Base-by-base conservation (phyloP, 2,797 vertebrate genomes). In the Tragopan temminckii region DNA sequence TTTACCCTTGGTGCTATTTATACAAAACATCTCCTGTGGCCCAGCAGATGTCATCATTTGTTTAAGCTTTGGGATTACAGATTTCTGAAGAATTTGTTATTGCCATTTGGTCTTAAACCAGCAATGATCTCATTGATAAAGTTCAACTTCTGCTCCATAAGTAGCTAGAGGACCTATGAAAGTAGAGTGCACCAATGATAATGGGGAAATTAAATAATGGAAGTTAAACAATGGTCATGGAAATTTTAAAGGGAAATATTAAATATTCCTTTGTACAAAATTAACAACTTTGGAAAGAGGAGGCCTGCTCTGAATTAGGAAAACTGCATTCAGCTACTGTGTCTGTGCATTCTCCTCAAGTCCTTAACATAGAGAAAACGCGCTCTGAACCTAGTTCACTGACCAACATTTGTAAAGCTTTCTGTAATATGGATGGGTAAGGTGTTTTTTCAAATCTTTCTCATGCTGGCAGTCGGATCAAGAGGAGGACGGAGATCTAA, bases 381-480 rank as follows among this genome's bases (percentile, higher is more conserved):
- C 42, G 13, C 55, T n/a, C 42, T 80, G 64, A 80, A 70, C 33
- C 20, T 79, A 61, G 61, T 45, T 45, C 58, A 87, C 79, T 81
- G 61, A 27, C 25, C 64, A 13, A 43, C 48, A 82, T 91, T 70
- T 77, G 29, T 70, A 24, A 84, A 53, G 36, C 59, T 43, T 81
- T 68, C 13, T 7, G 70, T 94, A 31, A 9, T 94, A 45, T 31
- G 16, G 80, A 82, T 84, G 95, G 88, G 87, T 98, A 97, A 98
- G 95, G 91, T 96, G 88, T 97, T 96, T 98, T 94, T 97, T 96
- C 96, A 92, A 25, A 91, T 97, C 95, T 97, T 90, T 97, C 94
- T 95, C 93, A 96, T 96, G 95, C 98, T 94, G 97, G 89, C 98
- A 99, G 99, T 99, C 99, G 97, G 99, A 99, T 95, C 99, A 99